Conservation (phyloP, 2,888 invertebrate genomes). For the Lycia hirtaria region DNA sequence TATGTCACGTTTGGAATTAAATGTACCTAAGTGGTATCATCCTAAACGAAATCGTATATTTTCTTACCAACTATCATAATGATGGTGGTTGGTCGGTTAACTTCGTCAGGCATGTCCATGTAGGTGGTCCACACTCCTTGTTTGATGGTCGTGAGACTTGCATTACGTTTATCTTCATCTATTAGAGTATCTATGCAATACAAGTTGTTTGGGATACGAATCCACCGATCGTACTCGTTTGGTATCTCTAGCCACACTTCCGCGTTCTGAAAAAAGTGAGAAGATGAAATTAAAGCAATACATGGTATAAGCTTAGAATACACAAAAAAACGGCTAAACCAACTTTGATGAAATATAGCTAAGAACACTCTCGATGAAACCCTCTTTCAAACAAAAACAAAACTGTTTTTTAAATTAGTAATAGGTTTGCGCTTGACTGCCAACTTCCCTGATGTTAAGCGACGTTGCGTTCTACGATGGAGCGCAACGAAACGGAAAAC, state of each 20-base stretch:
- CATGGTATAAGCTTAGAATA: neutral
- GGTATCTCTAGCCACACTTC: neutral
- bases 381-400: no score
- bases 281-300: neutral
- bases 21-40: no score
- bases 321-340: no score
- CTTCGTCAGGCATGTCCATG: neutral
- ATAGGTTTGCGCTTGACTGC: no score
- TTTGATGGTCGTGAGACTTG: neutral
- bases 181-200: slow-evolving; percentile 2
- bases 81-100: neutral
- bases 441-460: no score
- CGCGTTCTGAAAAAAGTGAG: neutral
- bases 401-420: no score
- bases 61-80: slow-evolving; percentile 1
- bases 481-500: no score
- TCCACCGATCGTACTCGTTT: neutral
- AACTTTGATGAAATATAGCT: no score
- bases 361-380: no score
- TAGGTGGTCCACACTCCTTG: neutral
- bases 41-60: no score
- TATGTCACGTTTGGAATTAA: no score
- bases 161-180: neutral
- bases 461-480: no score
- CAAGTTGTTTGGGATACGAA: neutral